A percentile compares a stretch with the other conserved stretches of the same genome.
Evolutionary conservation across 2,797 vertebrate species (phyloP).

Genomic region (Austrolebias charrua): DNA sequence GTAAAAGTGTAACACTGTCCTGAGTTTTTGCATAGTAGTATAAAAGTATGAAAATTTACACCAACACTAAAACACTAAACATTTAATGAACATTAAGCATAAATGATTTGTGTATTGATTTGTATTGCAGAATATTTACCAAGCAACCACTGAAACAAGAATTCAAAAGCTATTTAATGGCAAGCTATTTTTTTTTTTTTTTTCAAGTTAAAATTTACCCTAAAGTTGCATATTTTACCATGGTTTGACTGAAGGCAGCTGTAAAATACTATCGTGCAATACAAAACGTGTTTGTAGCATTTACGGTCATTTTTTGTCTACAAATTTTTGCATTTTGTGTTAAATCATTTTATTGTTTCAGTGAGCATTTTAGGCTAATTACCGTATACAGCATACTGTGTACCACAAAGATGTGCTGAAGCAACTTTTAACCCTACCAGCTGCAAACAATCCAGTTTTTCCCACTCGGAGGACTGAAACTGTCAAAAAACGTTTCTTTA

Average conservation of each 20-base stretch:
- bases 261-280: not conserved
- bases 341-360: not conserved
- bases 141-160: not conserved
- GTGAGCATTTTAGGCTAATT: constrained; percentile 1
- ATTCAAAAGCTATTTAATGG: not conserved
- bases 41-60: no score
- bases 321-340: not conserved
- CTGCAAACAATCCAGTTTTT: constrained; percentile 31
- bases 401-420: constrained; percentile 14
- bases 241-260: not conserved
- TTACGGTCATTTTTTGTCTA: no score
- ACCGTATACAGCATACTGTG: not conserved
- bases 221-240: not conserved
- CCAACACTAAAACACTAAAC: no score
- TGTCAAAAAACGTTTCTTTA: constrained; percentile 28
- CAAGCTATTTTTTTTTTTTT: no score
- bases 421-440: constrained; percentile 32
- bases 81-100: no score
- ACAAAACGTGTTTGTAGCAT: not conserved
- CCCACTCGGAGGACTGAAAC: constrained; percentile 10
- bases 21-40: no score
- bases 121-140: no score
- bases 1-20: no score
- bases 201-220: not conserved
- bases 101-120: no score